A percentile compares a stretch with the other conserved stretches of the same genome.
phyloP scores from a whole-genome alignment of 2,888 invertebrate species.

The Scaptomyza caliginosa region DNA sequence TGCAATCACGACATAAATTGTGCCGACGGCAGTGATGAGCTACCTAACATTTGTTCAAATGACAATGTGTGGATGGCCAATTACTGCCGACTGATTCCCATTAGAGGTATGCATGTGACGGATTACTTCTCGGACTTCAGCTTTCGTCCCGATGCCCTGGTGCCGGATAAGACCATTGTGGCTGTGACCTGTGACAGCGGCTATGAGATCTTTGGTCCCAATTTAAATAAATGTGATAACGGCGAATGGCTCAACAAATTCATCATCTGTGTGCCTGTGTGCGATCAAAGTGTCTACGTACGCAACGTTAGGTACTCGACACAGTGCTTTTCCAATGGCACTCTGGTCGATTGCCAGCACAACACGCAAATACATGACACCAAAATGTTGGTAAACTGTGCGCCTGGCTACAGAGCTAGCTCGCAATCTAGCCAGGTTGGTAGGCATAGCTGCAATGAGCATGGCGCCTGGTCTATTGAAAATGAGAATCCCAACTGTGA shows the following conservation, averaged over 20 bases:
- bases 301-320: background rate
- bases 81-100: background rate
- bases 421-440: background rate
- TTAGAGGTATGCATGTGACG: background rate
- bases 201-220: background rate
- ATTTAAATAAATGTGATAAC: slow-evolving; percentile 17
- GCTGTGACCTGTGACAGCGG: slow-evolving; percentile 9
- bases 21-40: slow-evolving; percentile 41
- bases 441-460: slow-evolving; percentile 44
- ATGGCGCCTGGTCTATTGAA: slow-evolving; percentile 66
- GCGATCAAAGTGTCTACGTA: slow-evolving; percentile 1
- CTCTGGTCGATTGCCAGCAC: slow-evolving; percentile 12
- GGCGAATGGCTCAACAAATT: slow-evolving; percentile 3
- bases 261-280: slow-evolving; percentile 1
- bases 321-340: background rate
- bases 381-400: slow-evolving; percentile 40
- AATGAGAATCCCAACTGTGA: slow-evolving; percentile 56
- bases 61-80: background rate
- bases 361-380: slow-evolving; percentile 1
- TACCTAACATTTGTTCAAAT: slow-evolving; percentile 11
- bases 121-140: background rate
- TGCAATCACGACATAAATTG: slow-evolving; percentile 46
- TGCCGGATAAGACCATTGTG: slow-evolving; percentile 23
- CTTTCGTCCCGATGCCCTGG: slow-evolving; percentile 5
- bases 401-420: slow-evolving; percentile 29